Evolutionary conservation across 2,888 invertebrate genomes (phyloP).

Genomic region (Zaprionus obscuricornis): DNA sequence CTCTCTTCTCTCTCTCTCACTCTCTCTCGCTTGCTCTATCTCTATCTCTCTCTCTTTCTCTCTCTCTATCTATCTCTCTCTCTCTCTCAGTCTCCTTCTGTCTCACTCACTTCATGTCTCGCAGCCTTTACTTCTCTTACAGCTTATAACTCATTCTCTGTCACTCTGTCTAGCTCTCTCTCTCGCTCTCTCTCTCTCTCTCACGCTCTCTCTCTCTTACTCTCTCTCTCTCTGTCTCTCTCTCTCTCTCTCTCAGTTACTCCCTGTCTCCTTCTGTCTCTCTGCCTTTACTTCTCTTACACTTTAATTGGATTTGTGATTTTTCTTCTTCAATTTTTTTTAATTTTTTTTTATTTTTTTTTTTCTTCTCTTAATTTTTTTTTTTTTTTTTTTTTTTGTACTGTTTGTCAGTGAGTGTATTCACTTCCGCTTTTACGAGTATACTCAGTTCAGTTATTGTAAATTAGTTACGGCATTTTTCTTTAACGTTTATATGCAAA

Average conservation of each 20-base stretch:
- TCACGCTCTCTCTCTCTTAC: no score
- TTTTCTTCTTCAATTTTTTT: no score
- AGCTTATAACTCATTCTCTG: no score
- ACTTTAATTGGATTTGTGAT: constrained; percentile 38
- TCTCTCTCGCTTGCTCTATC: no score
- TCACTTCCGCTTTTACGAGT: constrained; percentile 10
- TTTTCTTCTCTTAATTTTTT: no score
- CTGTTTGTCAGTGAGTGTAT: neutral
- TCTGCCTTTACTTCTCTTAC: constrained; percentile 17
- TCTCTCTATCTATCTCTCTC: neutral
- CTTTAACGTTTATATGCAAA: constrained; percentile 40
- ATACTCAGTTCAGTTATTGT: constrained; percentile 16
- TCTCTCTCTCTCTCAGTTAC: no score
- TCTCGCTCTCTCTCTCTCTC: no score
- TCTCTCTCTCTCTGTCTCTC: no score
- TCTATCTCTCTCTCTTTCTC: constrained; percentile 21
- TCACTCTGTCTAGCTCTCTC: no score
- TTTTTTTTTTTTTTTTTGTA: constrained; percentile 4
- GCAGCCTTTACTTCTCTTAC: no score
- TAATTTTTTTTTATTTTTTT: no score
- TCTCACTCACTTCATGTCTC: no score
- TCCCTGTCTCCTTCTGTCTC: constrained; percentile 18
- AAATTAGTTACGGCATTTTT: constrained; percentile 63
- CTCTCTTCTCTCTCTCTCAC: constrained; percentile 22
- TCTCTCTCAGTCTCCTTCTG: neutral